Conservation (phyloP, 2,797 vertebrate species). For the Uromys caudimaculatus region DNA sequence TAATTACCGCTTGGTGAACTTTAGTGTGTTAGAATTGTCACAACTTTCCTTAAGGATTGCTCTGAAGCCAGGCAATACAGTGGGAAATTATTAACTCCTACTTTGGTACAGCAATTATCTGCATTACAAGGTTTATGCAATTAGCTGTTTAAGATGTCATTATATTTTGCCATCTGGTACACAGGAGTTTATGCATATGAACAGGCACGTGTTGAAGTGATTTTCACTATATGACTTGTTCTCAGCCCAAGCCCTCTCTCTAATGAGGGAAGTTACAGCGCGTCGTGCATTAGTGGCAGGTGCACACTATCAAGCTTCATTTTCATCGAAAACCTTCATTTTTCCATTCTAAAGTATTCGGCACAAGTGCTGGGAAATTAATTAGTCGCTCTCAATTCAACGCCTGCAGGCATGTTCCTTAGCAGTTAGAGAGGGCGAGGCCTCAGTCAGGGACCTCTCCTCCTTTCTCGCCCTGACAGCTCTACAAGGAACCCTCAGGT, state of each 20-base stretch:
- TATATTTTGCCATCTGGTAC: conserved; percentile 92
- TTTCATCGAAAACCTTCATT: conserved; percentile 88
- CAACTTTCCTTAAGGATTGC: conserved; percentile 92
- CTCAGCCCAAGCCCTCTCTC: conserved; percentile 89
- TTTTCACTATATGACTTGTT: conserved; percentile 90
- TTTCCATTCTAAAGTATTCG: conserved; percentile 89
- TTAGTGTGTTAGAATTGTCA: conserved; percentile 89
- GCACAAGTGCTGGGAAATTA: conserved; percentile 88
- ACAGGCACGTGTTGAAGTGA: conserved; percentile 89
- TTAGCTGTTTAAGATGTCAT: conserved; percentile 92
- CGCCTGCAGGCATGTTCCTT: conserved; percentile 83
- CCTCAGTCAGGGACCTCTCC: not conserved
- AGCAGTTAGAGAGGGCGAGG: conserved; percentile 5
- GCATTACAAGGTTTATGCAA: conserved; percentile 91
- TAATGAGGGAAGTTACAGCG: conserved; percentile 90
- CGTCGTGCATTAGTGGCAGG: conserved; percentile 89
- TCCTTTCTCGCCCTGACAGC: not conserved
- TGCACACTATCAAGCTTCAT: conserved; percentile 90
- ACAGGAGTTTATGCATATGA: conserved; percentile 91
- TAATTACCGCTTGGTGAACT: conserved; percentile 91
- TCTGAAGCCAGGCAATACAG: conserved; percentile 90
- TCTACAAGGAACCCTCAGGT: not conserved
- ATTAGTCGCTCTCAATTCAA: conserved; percentile 87
- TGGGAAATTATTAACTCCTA: conserved; percentile 92
- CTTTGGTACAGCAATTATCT: conserved; percentile 91